These are phyloP conservation scores for Catharus ustulatus DNA, from an alignment of 2,797 vertebrate genomes.

Conservation along the genomic window DNA sequence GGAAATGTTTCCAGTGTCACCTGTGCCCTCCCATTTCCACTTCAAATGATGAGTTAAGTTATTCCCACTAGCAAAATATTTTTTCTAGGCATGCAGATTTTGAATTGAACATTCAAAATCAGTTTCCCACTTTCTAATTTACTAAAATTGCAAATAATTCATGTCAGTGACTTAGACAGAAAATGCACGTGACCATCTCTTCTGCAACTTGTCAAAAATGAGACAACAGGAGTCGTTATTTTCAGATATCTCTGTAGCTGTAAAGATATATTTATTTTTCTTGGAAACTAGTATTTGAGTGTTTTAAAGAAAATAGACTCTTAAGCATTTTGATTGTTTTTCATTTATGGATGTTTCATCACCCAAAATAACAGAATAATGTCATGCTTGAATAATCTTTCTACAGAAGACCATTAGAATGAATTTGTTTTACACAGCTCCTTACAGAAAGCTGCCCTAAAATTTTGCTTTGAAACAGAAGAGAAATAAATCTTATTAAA, in stretches of 20 bases:
- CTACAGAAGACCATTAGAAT: background rate
- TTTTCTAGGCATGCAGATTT: background rate
- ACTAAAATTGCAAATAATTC: background rate
- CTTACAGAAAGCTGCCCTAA: background rate
- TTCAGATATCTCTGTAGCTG: background rate
- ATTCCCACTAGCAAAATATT: background rate
- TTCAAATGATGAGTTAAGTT: background rate
- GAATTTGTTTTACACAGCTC: background rate
- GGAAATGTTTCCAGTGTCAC: background rate
- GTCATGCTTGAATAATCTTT: background rate
- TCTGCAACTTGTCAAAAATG: background rate
- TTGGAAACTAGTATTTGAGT: background rate
- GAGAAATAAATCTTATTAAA: background rate
- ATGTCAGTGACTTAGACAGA: background rate
- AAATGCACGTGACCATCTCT: background rate
- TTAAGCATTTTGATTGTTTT: background rate
- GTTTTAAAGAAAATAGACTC: background rate
- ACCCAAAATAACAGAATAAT: background rate
- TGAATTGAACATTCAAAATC: background rate
- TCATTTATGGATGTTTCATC: background rate
- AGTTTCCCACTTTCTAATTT: background rate
- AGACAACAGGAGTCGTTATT: background rate
- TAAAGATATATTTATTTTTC: background rate
- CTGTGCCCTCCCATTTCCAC: background rate
- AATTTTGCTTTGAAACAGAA: background rate